Evolutionary conservation across 2,888 invertebrate genomes (phyloP).

Genomic region (Cataglyphis altisquamis): DNA sequence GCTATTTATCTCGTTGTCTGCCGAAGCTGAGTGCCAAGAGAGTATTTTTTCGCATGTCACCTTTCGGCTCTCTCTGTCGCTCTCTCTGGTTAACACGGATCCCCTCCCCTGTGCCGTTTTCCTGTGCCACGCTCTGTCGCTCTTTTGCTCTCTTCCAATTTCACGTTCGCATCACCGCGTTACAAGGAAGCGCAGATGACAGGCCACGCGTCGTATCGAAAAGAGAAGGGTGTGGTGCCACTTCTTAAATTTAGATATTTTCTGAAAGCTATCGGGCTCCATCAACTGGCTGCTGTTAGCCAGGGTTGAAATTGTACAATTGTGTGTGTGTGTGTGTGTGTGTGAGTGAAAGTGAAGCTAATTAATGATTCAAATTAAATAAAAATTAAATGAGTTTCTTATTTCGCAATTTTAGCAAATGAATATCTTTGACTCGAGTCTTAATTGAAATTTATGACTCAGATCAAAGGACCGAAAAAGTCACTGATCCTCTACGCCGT

Average conservation of each 20-base stretch:
- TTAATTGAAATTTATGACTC: constrained; percentile 9
- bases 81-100: constrained; percentile 58
- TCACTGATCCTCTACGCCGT: constrained; percentile 1
- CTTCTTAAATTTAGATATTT: constrained; percentile 83
- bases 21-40: constrained; percentile 82
- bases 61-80: constrained; percentile 38
- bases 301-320: constrained; percentile 25
- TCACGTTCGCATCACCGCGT: constrained; percentile 31
- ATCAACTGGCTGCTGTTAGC: constrained; percentile 23
- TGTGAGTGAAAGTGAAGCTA: background rate
- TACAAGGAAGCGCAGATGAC: constrained; percentile 67
- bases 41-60: constrained; percentile 79
- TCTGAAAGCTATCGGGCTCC: constrained; percentile 62
- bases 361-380: background rate
- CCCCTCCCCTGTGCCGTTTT: background rate
- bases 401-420: background rate
- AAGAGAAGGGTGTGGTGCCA: constrained; percentile 68
- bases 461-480: background rate
- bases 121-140: background rate
- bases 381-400: background rate
- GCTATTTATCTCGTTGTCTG: constrained; percentile 83
- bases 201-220: constrained; percentile 68
- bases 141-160: constrained; percentile 38
- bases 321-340: too few species aligned
- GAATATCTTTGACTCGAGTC: background rate